phyloP scores from a whole-genome alignment of 2,888 invertebrate species.

The Eupithecia insigniata region DNA sequence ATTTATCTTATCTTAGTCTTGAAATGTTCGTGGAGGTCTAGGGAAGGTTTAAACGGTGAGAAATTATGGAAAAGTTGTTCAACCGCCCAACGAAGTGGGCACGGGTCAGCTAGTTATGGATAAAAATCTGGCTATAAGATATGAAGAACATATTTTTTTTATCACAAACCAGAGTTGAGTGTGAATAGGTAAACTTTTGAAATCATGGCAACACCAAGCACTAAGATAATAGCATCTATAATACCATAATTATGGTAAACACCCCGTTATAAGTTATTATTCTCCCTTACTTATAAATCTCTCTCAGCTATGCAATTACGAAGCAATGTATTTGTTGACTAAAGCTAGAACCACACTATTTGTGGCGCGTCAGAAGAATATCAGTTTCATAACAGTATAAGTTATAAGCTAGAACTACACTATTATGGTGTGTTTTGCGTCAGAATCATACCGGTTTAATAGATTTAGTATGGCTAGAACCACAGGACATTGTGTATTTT shows the following conservation, averaged over 20 bases:
- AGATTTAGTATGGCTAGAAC: not conserved
- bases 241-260: not conserved
- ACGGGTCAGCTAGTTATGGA: no score
- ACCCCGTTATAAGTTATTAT: not conserved
- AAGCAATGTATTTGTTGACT: not conserved
- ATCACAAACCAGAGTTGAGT: not conserved
- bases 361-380: not conserved
- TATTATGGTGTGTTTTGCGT: no score
- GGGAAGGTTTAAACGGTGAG: no score
- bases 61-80: no score
- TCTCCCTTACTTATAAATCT: not conserved
- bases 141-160: not conserved
- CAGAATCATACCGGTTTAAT: not conserved
- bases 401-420: not conserved
- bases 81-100: no score
- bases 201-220: not conserved
- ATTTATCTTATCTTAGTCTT: no score
- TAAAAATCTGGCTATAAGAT: not conserved
- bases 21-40: no score
- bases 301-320: not conserved
- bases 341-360: not conserved
- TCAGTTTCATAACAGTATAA: no score
- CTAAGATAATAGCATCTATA: not conserved
- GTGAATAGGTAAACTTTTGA: not conserved
- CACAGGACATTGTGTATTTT: no score